Evolutionary conservation across 2,888 invertebrate genomes (phyloP).

Genomic region (Spisula subtruncata): DNA sequence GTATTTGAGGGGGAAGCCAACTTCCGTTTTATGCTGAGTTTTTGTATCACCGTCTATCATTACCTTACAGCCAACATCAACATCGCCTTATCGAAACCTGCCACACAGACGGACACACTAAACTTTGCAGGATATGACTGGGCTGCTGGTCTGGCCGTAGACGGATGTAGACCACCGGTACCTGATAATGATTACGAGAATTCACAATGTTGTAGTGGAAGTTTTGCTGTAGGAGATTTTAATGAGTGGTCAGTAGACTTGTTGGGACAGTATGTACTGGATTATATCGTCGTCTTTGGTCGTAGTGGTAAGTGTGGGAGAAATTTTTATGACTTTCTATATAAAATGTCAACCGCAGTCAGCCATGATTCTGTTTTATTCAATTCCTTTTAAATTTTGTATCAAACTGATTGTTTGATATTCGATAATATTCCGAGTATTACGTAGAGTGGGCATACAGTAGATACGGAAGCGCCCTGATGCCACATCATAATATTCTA

Average conservation of each 20-base stretch:
- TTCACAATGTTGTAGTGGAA: constrained; percentile 45
- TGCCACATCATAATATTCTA: no score
- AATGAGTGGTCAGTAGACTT: constrained; percentile 40
- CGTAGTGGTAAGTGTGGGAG: constrained; percentile 34
- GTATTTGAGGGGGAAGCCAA: no score
- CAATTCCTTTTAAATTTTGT: no score
- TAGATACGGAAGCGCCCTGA: no score
- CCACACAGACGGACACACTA: constrained; percentile 34
- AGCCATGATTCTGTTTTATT: no score
- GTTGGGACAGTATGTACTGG: constrained; percentile 22
- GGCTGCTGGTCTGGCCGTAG: constrained; percentile 43
- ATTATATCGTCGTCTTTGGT: constrained; percentile 23
- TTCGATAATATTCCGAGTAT: no score
- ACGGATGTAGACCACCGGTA: constrained; percentile 35
- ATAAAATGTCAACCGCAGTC: no score
- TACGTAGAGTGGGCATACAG: no score
- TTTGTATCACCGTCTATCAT: no score
- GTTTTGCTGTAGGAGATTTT: background rate
- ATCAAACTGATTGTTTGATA: no score
- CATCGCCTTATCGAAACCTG: constrained; percentile 28
- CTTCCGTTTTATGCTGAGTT: no score
- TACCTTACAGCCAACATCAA: background rate
- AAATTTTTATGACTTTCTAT: no score
- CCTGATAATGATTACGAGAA: constrained; percentile 27
- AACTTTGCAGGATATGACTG: constrained; percentile 31